Base-by-base conservation (phyloP, 1,140 invertebrate genomes). In the Sarcophaga peregrina region DNA sequence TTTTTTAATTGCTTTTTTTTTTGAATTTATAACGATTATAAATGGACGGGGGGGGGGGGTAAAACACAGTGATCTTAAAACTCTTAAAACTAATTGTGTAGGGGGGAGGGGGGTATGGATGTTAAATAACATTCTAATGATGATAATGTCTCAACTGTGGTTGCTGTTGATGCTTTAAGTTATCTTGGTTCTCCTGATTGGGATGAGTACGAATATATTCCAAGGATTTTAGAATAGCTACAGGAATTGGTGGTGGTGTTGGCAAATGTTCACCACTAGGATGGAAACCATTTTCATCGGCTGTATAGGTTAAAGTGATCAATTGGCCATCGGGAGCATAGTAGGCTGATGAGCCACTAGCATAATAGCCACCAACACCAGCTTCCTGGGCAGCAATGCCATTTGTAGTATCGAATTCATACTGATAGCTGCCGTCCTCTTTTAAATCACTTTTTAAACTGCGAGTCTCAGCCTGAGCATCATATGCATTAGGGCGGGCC, bases 241-340 rank as follows among this genome's bases (percentile, higher is more conserved):
- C 93, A 96, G 91, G 97, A 96, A 91, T 97, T 93, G 92, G 89
- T 75, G 95, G 95, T 13, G 95, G 94, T 0, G 95, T 95, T 68
- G 96, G 95, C 20, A 96, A 90, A 87, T 96, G 95, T 5, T 92
- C 93, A 45, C 95, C 95, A 81, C 92, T 89, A 0, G 95, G 94
- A 82, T 93, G 93, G 92, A 95, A 96, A 45, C 95, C 95, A 82
- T 94, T 94, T 86, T 95, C 95, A 86, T 96, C 95, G 13, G 96
- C 95, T 2, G 94, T 93, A 92, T 96, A 97, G 8, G 90, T 91
- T 9, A 93, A 85, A 46, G 90, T 87, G 48, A 92, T 90, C 2
- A 88, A 88, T 85, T 90, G 87, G 37, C 92, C 92, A 86, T 91
- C 90, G 83, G 88, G 87, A 54, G 85, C 91, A 48, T 89, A 89